Conservation (phyloP, 2,113 vertebrate species). For the Myiagra hebetior region DNA sequence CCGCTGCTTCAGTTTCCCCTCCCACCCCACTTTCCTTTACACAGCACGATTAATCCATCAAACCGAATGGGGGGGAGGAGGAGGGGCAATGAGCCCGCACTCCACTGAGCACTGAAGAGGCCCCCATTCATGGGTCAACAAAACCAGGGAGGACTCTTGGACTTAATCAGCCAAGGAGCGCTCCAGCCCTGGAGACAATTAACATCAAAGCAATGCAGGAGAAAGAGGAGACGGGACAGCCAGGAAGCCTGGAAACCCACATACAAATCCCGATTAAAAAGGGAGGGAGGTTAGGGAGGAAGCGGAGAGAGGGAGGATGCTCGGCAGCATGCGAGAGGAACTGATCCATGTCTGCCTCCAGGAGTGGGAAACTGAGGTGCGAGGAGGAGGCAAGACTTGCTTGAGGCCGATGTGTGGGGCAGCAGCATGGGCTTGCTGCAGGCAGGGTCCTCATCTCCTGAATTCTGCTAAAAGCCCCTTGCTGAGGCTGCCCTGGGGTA, state of each 20-base stretch:
- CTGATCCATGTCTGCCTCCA: background rate
- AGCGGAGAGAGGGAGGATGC: background rate
- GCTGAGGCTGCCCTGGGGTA: background rate
- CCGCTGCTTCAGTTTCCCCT: slow-evolving; percentile 57
- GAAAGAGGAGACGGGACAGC: slow-evolving; percentile 33
- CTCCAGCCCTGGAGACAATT: slow-evolving; percentile 71
- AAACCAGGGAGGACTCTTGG: slow-evolving; percentile 72
- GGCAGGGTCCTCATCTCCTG: background rate
- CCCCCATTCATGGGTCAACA: slow-evolving; percentile 77
- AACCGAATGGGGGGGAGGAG: slow-evolving; percentile 53
- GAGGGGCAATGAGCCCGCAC: slow-evolving; percentile 72
- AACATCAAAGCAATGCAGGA: slow-evolving; percentile 65
- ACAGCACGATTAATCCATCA: slow-evolving; percentile 76
- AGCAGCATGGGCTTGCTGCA: background rate
- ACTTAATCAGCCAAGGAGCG: slow-evolving; percentile 76
- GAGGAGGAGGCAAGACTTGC: background rate
- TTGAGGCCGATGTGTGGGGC: rapidly evolving
- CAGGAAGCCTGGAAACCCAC: slow-evolving; percentile 47
- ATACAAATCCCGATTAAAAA: slow-evolving; percentile 1
- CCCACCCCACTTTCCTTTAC: slow-evolving; percentile 67
- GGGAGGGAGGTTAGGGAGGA: background rate
- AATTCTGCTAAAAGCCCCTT: background rate
- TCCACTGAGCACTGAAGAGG: slow-evolving; percentile 82
- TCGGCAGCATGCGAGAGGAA: rapidly evolving
- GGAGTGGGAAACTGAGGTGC: background rate